phyloP scores from a whole-genome alignment of 2,888 invertebrate genomes.

The Arrhopalites spinosus region DNA sequence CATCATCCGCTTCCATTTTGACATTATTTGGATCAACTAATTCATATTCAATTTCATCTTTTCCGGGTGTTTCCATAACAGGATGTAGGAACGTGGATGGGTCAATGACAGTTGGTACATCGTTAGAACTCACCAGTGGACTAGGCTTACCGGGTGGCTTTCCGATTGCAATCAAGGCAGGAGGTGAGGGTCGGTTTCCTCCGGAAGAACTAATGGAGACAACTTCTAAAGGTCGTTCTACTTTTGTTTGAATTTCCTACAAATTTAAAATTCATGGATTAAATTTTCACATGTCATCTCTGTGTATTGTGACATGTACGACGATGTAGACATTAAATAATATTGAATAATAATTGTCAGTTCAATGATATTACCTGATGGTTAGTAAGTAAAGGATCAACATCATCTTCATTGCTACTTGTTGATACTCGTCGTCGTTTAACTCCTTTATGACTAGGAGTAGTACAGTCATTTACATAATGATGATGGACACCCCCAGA shows the following conservation, averaged over 20 bases:
- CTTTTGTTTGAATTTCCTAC: conserved; percentile 10
- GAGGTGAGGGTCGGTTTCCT: conserved; percentile 54
- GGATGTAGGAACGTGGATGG: conserved; percentile 52
- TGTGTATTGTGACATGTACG: too few relatives aligned
- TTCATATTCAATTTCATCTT: conserved; percentile 54
- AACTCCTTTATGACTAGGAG: conserved; percentile 45
- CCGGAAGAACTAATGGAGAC: conserved; percentile 48
- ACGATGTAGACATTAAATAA: too few relatives aligned
- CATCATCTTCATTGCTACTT: conserved; percentile 54
- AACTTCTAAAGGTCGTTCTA: conserved; percentile 38
- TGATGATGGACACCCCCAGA: conserved; percentile 23
- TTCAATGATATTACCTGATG: too few relatives aligned
- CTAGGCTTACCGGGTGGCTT: conserved; percentile 46
- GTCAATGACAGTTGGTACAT: conserved; percentile 43
- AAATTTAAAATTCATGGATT: not conserved
- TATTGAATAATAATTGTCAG: too few relatives aligned
- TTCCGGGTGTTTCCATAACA: conserved; percentile 47
- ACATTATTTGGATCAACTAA: conserved; percentile 45
- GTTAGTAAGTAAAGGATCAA: conserved; percentile 48
- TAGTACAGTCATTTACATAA: conserved; percentile 25
- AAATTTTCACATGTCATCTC: not conserved
- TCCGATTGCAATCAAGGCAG: conserved; percentile 42
- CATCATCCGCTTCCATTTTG: conserved; percentile 55
- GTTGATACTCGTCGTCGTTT: conserved; percentile 53
- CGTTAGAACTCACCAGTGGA: conserved; percentile 53